A percentile compares a stretch with the other conserved stretches of the same genome.
Evolutionary conservation across 2,888 invertebrate genomes (phyloP).

Genomic region (Idaea straminata): DNA sequence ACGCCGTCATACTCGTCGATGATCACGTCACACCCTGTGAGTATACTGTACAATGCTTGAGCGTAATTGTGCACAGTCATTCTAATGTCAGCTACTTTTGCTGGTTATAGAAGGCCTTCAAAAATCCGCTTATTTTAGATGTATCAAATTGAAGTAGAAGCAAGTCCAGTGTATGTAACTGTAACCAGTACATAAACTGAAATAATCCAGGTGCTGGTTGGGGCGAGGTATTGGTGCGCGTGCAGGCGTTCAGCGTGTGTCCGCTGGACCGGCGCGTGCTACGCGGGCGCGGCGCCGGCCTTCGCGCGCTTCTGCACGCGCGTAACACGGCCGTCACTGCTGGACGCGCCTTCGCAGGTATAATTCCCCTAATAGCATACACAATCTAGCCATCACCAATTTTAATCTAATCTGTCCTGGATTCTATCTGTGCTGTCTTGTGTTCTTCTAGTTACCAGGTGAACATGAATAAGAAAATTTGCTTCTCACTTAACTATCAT

Average conservation of each 20-base stretch:
- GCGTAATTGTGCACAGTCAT: background rate
- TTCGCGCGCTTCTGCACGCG: conserved; percentile 46
- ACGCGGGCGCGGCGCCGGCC: conserved; percentile 55
- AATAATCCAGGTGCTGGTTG: conserved; percentile 46
- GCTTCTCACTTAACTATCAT: no score
- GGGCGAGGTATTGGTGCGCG: conserved; percentile 66
- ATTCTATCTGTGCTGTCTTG: no score
- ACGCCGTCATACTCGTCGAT: conserved; percentile 66
- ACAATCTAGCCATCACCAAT: background rate
- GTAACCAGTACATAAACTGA: no score
- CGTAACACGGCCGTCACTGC: conserved; percentile 50
- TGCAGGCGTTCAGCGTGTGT: conserved; percentile 71
- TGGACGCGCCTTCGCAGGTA: conserved; percentile 67
- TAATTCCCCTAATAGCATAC: background rate
- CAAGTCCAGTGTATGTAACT: no score
- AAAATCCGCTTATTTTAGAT: no score
- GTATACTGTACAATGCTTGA: conserved; percentile 6
- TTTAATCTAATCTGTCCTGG: background rate
- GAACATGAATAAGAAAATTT: background rate
- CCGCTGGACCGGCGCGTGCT: conserved; percentile 59
- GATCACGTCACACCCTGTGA: conserved; percentile 64
- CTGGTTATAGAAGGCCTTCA: no score
- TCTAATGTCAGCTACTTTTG: no score
- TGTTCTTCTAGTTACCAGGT: background rate
- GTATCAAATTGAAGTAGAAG: no score